These are phyloP conservation scores for Philaethria dido DNA, from an alignment of 2,888 invertebrate genomes.

Conservation along the genomic window DNA sequence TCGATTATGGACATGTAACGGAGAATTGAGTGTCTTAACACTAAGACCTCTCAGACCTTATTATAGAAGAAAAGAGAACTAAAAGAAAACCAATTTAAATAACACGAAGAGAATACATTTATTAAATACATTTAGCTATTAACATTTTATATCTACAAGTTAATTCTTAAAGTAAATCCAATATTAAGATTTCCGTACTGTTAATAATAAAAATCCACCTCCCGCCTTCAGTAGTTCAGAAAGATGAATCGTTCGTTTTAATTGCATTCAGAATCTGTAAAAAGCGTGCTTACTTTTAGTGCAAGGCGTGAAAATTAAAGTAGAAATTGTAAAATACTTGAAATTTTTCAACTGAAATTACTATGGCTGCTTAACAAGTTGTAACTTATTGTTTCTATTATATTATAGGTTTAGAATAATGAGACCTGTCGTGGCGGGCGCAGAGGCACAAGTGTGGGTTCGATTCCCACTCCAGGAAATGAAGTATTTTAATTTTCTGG, in stretches of 20 bases:
- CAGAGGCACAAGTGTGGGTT: too few species aligned
- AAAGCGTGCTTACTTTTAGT: conserved; percentile 23
- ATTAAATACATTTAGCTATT: not conserved
- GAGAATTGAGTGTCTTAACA: too few species aligned
- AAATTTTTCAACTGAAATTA: conserved; percentile 16
- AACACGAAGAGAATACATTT: not conserved
- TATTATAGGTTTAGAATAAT: not conserved
- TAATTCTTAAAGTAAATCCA: conserved; percentile 14
- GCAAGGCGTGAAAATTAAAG: conserved; percentile 24
- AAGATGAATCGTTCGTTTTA: conserved; percentile 26
- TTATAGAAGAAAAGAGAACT: too few species aligned
- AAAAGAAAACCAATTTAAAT: not conserved
- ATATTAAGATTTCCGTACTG: conserved; percentile 15
- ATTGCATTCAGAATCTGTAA: conserved; percentile 25
- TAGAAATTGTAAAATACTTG: conserved; percentile 17
- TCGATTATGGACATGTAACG: too few species aligned
- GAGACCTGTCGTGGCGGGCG: too few species aligned
- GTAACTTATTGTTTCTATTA: not conserved
- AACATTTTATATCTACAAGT: conserved; percentile 9
- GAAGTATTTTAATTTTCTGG: too few species aligned
- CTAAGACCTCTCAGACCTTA: too few species aligned
- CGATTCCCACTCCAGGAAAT: too few species aligned
- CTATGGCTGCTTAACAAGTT: not conserved
- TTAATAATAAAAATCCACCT: conserved; percentile 21
- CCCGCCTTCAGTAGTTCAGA: conserved; percentile 22